These are phyloP conservation scores for Phyllotreta cruciferae DNA, from an alignment of 2,888 invertebrate species.

Conservation along the genomic window DNA sequence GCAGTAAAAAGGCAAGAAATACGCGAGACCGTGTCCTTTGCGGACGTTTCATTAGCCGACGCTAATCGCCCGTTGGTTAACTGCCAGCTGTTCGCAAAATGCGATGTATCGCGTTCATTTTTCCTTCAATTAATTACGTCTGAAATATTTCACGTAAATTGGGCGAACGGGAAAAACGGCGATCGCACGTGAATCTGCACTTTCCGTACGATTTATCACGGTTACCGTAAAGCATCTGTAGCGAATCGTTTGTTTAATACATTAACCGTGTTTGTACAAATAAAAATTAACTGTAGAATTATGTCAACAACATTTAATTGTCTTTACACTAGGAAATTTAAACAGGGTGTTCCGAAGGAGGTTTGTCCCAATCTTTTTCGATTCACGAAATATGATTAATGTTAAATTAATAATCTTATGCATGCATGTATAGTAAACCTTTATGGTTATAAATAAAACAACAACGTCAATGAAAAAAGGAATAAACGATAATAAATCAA, in stretches of 20 bases:
- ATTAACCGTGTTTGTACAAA: too few species aligned
- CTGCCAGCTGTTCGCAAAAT: constrained; percentile 43
- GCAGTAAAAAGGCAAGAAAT: constrained; percentile 38
- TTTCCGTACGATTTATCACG: constrained; percentile 3
- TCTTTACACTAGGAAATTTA: too few species aligned
- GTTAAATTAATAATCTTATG: too few species aligned
- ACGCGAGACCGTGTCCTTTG: constrained; percentile 37
- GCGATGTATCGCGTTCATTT: constrained; percentile 35
- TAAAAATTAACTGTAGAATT: too few species aligned
- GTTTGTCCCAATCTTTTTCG: too few species aligned
- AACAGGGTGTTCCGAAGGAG: too few species aligned
- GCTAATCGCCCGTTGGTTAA: constrained; percentile 53
- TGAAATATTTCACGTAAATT: constrained; percentile 31
- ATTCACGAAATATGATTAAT: too few species aligned
- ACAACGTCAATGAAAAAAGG: too few species aligned
- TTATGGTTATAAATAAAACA: too few species aligned
- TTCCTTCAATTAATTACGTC: constrained; percentile 29
- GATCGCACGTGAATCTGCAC: constrained; percentile 6
- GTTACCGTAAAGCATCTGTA: constrained; percentile 3
- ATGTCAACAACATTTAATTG: too few species aligned
- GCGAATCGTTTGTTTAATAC: background rate
- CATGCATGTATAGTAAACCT: too few species aligned
- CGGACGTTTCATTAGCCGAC: constrained; percentile 54
- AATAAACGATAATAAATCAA: constrained; percentile 34
- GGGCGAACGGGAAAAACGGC: constrained; percentile 6